phyloP scores from a whole-genome alignment of 2,113 vertebrate species.

The Nyctibius bracteatus region DNA sequence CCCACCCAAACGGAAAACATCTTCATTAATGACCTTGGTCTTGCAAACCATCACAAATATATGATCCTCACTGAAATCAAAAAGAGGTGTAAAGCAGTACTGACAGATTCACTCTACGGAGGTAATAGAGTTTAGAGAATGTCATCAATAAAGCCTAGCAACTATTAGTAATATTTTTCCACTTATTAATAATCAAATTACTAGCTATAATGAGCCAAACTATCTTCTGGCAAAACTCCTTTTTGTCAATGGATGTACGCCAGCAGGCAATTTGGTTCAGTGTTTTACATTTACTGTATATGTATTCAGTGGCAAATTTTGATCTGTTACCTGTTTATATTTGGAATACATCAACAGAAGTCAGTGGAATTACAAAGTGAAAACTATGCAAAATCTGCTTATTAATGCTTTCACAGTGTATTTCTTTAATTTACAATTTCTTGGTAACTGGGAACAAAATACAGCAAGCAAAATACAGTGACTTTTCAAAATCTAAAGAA shows the following conservation, averaged over 20 bases:
- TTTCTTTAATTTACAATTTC: neutral
- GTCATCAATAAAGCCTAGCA: conserved; percentile 42
- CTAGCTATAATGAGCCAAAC: conserved; percentile 56
- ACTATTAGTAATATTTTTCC: conserved; percentile 50
- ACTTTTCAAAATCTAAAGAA: neutral
- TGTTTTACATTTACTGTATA: conserved; percentile 34
- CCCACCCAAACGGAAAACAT: conserved; percentile 15
- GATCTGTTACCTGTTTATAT: conserved; percentile 58
- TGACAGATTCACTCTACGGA: neutral
- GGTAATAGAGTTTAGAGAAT: neutral
- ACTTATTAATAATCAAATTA: conserved; percentile 60
- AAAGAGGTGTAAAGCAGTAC: neutral
- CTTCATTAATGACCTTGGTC: conserved; percentile 26
- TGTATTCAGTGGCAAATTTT: conserved; percentile 26
- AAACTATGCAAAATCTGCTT: neutral
- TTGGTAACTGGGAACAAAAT: neutral
- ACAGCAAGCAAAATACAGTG: neutral
- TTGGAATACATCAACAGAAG: conserved; percentile 27
- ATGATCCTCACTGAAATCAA: neutral
- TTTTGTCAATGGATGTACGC: neutral
- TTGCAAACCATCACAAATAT: neutral
- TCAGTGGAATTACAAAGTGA: neutral
- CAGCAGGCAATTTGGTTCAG: conserved; percentile 44
- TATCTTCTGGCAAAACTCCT: conserved; percentile 60
- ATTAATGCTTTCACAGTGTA: neutral